Base-by-base conservation (phyloP, 1,140 invertebrate genomes). In the Callitettix versicolor region DNA sequence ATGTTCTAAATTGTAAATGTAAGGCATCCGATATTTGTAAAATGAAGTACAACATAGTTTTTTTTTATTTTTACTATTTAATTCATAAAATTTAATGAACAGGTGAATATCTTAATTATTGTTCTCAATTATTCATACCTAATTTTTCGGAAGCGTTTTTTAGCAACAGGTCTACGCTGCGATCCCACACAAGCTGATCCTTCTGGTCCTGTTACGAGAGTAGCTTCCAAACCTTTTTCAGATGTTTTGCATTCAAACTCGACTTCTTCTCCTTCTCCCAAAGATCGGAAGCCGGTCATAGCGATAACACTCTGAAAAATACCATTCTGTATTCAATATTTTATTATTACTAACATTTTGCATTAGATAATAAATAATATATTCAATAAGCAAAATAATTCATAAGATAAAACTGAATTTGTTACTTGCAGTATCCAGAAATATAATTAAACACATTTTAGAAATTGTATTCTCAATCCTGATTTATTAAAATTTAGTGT, bases 211-310 rank as follows among this genome's bases (percentile, higher is more conserved):
- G 83, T 85, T 0, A 92, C 88, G 40, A 81, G 72, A 1, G 86
- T 90, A 7, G 90, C 88, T 70, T 93, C 89, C 55, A 89, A 67
- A 0, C 90, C 90, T 63, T 91, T 88, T 55, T 84, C 85, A 0
- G 88, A 90, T 48, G 78, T 74, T 67, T 87, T 83, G 67, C 83
- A 88, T 63, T 89, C 85, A 68, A 91, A 91, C 66, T 91, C 88
- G 5, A 92, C 86, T 61, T 82, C 79, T 69, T 93, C 89, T 18
- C 88, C 85, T 62, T 92, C 89, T 1, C 84, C 88, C 56, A 92
- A 71, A 51, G 87, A 91, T 42, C 89, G 79, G 67, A 93, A 93
- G 1, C 90, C 90, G 41, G 75, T 71, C 85, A 91, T 91, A 70
- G 89, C 80, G 60, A 93, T 90, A 14, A 90, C 88, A 61, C 87